Conservation (phyloP, 2,888 invertebrate species). For the Pristionchus exspectatus region DNA sequence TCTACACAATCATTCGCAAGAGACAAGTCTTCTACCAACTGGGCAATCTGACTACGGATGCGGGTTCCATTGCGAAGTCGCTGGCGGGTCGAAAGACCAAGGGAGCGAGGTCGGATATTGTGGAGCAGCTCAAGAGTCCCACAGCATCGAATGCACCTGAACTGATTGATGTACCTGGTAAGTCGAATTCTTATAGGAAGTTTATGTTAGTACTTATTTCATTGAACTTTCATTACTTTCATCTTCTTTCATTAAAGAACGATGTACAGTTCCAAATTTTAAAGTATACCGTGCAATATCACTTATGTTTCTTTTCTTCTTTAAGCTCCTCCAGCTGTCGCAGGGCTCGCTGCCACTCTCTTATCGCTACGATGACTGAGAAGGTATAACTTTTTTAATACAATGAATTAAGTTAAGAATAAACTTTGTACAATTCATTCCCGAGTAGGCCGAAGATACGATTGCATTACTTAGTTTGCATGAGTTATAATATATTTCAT, state of each 20-base stretch:
- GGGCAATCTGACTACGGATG: conserved; percentile 96
- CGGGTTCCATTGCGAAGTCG: conserved; percentile 90
- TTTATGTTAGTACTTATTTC: not conserved
- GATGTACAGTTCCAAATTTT: too few relatives aligned
- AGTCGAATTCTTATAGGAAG: not conserved
- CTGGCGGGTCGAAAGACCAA: conserved; percentile 80
- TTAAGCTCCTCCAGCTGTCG: conserved; percentile 39
- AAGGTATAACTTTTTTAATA: conserved; percentile 33
- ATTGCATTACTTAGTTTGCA: too few relatives aligned
- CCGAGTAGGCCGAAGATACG: too few relatives aligned
- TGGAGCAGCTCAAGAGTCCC: conserved; percentile 69
- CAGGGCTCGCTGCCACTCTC: conserved; percentile 89
- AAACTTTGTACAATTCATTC: too few relatives aligned
- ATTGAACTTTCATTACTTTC: too few relatives aligned
- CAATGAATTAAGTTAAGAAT: too few relatives aligned
- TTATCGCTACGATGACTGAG: conserved; percentile 92
- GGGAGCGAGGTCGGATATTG: conserved; percentile 63
- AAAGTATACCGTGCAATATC: not conserved
- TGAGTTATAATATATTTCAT: not conserved
- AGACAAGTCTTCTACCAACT: conserved; percentile 97
- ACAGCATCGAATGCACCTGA: conserved; percentile 64
- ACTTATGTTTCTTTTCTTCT: too few relatives aligned
- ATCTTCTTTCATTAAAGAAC: too few relatives aligned
- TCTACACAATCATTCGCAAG: conserved; percentile 98
- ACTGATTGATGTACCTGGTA: conserved; percentile 44